Evolutionary conservation across 2,797 vertebrate species (phyloP).

Genomic region (Tokudaia tokunoshimensis): DNA sequence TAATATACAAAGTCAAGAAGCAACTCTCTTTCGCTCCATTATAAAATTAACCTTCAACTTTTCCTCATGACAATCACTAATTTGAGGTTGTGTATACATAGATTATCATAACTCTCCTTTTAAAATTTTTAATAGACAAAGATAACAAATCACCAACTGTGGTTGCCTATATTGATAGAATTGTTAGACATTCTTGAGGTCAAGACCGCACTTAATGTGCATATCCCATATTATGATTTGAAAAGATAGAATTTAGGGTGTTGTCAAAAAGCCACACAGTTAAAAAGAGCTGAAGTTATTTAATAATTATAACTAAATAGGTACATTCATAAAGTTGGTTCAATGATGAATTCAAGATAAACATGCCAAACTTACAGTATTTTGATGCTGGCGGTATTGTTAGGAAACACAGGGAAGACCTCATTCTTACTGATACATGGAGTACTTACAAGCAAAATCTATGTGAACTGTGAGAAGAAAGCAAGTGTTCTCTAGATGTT

Average conservation of each 20-base stretch:
- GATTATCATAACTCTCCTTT: neutral
- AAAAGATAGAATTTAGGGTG: neutral
- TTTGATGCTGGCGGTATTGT: neutral
- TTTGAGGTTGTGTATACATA: neutral
- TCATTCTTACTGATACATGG: neutral
- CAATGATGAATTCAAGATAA: conserved; percentile 10
- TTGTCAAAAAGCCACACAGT: neutral
- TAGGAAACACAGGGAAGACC: neutral
- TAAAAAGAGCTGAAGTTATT: conserved; percentile 1
- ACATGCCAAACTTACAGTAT: neutral
- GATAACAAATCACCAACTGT: neutral
- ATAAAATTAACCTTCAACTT: conserved; percentile 53
- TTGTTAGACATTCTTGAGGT: neutral
- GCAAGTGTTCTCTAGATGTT: neutral
- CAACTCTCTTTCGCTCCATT: neutral
- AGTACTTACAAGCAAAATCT: neutral
- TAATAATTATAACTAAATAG: neutral
- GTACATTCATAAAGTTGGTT: conserved; percentile 8
- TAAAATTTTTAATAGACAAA: neutral
- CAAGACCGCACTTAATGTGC: fast-evolving
- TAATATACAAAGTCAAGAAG: conserved; percentile 9
- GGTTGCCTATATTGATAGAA: neutral
- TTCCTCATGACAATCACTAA: neutral
- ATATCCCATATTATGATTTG: neutral
- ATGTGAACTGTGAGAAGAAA: neutral